Evolutionary conservation across 1,140 invertebrate genomes (phyloP).

Genomic region (Grapholita molesta): DNA sequence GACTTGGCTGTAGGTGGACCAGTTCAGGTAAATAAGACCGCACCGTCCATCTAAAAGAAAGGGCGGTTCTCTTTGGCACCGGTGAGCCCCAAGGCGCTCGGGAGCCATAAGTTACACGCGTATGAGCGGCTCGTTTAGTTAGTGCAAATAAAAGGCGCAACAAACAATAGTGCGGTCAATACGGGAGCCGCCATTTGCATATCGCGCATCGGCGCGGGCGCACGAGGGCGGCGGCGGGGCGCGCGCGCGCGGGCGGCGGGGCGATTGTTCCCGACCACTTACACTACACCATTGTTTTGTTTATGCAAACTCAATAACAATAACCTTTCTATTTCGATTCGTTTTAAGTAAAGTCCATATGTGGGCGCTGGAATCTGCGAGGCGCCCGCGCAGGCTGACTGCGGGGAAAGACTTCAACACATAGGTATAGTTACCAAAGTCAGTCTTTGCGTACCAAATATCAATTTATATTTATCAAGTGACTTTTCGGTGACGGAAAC

Average conservation of each 20-base stretch:
- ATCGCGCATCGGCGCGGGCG: conserved; percentile 13
- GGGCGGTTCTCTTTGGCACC: background rate
- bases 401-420: background rate
- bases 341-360: conserved; percentile 14
- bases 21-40: background rate
- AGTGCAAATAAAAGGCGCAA: conserved; percentile 24
- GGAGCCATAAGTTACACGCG: conserved; percentile 27
- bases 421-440: too few relatives aligned
- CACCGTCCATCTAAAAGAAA: background rate
- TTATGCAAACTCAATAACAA: conserved; percentile 11
- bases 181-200: conserved; percentile 6
- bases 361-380: background rate
- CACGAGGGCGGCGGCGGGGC: background rate
- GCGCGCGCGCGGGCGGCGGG: background rate
- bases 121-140: conserved; percentile 31
- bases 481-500: too few relatives aligned
- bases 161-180: conserved; percentile 15
- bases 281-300: conserved; percentile 15
- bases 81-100: background rate
- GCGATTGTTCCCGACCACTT: conserved; percentile 15
- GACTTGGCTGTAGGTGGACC: background rate
- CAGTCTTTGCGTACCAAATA: too few relatives aligned
- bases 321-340: conserved; percentile 15
- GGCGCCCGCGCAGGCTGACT: background rate
- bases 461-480: too few relatives aligned